Evolutionary conservation across 2,797 vertebrate species (phyloP).

Genomic region (Enteromius unitaeniatus): DNA sequence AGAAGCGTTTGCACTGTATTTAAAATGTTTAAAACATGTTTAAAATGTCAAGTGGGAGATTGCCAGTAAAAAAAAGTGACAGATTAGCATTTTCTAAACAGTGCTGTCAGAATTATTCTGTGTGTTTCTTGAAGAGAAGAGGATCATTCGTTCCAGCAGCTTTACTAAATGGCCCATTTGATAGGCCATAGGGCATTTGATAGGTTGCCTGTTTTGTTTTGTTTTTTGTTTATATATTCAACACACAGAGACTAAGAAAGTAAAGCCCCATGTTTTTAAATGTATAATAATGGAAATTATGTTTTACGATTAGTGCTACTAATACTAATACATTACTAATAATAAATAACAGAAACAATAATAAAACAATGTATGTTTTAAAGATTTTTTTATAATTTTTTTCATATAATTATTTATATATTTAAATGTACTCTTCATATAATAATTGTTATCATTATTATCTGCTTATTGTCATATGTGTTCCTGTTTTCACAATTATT

Average conservation of each 20-base stretch:
- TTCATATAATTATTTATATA: not conserved
- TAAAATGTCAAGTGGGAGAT: slow-evolving; percentile 13
- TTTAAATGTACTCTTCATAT: not conserved
- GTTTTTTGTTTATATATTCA: not conserved
- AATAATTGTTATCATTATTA: too few relatives aligned
- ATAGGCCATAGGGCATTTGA: not conserved
- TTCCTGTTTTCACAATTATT: not conserved
- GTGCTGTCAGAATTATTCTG: not conserved
- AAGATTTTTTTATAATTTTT: not conserved
- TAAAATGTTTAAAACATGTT: not conserved
- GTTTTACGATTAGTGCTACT: not conserved
- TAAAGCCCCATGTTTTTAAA: too few relatives aligned
- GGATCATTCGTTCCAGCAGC: not conserved
- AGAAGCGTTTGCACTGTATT: slow-evolving; percentile 12
- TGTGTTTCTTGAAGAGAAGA: slow-evolving; percentile 5
- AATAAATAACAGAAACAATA: not conserved
- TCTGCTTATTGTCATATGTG: not conserved
- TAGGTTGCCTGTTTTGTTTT: not conserved
- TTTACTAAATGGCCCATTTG: not conserved
- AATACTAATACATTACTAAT: not conserved
- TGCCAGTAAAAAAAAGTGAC: slow-evolving; percentile 5
- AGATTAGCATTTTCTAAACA: slow-evolving; percentile 3
- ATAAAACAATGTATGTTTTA: not conserved
- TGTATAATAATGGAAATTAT: too few relatives aligned
- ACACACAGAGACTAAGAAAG: not conserved